Evolutionary conservation across 2,888 invertebrate genomes (phyloP), one percentile per base, ranked within the genome.

Genomic region (Punctoribates punctum): DNA sequence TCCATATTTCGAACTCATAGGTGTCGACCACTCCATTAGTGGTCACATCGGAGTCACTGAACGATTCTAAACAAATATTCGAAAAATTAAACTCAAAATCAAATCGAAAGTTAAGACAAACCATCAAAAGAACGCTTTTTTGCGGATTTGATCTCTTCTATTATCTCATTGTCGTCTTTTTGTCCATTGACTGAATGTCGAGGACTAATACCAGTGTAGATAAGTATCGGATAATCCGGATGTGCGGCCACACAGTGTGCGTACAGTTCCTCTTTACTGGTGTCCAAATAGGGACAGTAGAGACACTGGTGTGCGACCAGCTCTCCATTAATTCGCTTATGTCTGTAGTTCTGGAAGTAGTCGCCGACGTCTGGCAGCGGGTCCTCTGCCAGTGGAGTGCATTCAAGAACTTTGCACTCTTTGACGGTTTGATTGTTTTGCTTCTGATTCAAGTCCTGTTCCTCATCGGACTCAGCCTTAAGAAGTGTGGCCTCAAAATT

Each of bases 181-280:
- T 70, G 20, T 17, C 46, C 70, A 34, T 70, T 70, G 34, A 42
- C 70, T 70, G 38, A 38, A 23, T 42, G 20, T 38, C 70, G 4
- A 17, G 70, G 15, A 70, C 20, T 70, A 42, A 70, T 70, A 42
- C 70, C 70, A 23, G 42, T 46, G 70, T 70, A 70, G 11, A 70
- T 42, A 23, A 70, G 38, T 70, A 70, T 70, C 11, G 70, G 70
- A 70, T 70, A 70, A 13, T 70, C 70, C 6, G 70, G 70, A 70
- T 70, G 70, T 70, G 70, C 70, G 70, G 70, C 70, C 46, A 70
- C 70, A 70, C 42, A 20, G 42, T 70, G 70, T 70, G 70, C 70
- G 46, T 70, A 46, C 70, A 70, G 11, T 70, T 70, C 70, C 20
- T 70, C 70, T 42, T 70, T 70, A 38, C 20, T 70, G 20, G 42